Evolutionary conservation across 2,113 vertebrate genomes (phyloP), one percentile per base, ranked within the genome.

Genomic region (Arvicanthis niloticus): DNA sequence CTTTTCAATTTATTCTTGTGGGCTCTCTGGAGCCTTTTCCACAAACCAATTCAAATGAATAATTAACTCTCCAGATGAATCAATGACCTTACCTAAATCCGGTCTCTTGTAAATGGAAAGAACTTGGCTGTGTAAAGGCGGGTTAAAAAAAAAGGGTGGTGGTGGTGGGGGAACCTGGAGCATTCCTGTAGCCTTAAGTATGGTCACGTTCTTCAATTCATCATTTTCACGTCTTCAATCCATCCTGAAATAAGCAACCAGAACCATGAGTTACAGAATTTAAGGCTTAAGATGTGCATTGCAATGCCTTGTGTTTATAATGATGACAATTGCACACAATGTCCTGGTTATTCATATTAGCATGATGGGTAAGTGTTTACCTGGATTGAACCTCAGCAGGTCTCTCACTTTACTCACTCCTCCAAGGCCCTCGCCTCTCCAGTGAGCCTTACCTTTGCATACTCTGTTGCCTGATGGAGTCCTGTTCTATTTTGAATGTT

Each of bases 1-100:
- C 97, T 93, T 98, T 98, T 97, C 96, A 97, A 76, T 97, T 97
- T 97, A 97, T 97, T 97, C 96, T 96, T 96, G 95, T 78, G 78
- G 96, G 89, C 93, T 97, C 97, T 97, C 96, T 95, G 95, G 95
- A 95, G 96, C 87, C 87, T 97, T 97, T 96, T 95, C 96, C 95
- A 94, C 91, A 95, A 96, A 95, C 97, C 97, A 97, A 94, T 97
- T 96, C 91, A 95, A 94, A 98, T 97, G 97, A 97, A 96, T 96
- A 97, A 97, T 98, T 97, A 98, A 98, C 95, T 98, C 91, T 96
- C 77, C 31, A 60, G 73, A 94, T 94, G 81, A 97, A 97, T 97
- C 92, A 96, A 97, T 97, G 96, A 97, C 96, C 95, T 97, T 96
- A 92, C 96, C 86, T 94, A 96, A 97, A 91, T 93, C 85, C 85